These are phyloP conservation scores for Idris sp. DNA, from an alignment of 1,140 invertebrate genomes.

Conservation along the genomic window DNA sequence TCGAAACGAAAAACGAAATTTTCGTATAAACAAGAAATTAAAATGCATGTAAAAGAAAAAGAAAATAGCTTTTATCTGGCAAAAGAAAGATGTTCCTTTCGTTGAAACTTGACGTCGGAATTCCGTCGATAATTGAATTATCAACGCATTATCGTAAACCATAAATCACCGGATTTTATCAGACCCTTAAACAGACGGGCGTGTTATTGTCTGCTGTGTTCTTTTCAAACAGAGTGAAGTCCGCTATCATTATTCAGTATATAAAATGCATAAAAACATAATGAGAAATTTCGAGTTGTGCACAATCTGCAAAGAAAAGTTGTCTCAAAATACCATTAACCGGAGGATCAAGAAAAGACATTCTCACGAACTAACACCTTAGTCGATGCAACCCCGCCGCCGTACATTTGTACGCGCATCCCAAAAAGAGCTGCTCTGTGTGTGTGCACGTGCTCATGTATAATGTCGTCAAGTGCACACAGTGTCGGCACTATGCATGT, in stretches of 20 bases:
- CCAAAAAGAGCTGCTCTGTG: background rate
- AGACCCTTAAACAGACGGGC: slow-evolving; percentile 11
- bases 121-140: slow-evolving; percentile 39
- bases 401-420: no score
- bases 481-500: no score
- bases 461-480: no score
- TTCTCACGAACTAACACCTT: slow-evolving; percentile 57
- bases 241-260: slow-evolving; percentile 39
- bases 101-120: background rate
- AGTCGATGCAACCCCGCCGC: no score
- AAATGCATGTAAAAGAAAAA: no score
- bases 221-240: slow-evolving; percentile 9
- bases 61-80: no score
- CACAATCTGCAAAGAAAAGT: slow-evolving; percentile 60
- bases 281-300: slow-evolving; percentile 50
- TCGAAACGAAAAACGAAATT: no score
- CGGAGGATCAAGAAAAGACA: slow-evolving; percentile 59
- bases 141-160: slow-evolving; percentile 27
- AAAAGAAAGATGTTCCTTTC: no score
- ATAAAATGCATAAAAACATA: slow-evolving; percentile 57
- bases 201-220: slow-evolving; percentile 18
- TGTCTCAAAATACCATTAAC: slow-evolving; percentile 63
- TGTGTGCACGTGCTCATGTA: background rate
- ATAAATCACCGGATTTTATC: slow-evolving; percentile 37
- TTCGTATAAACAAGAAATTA: background rate